Conservation (phyloP, 2,113 vertebrate species). For the Dissostichus mawsoni region DNA sequence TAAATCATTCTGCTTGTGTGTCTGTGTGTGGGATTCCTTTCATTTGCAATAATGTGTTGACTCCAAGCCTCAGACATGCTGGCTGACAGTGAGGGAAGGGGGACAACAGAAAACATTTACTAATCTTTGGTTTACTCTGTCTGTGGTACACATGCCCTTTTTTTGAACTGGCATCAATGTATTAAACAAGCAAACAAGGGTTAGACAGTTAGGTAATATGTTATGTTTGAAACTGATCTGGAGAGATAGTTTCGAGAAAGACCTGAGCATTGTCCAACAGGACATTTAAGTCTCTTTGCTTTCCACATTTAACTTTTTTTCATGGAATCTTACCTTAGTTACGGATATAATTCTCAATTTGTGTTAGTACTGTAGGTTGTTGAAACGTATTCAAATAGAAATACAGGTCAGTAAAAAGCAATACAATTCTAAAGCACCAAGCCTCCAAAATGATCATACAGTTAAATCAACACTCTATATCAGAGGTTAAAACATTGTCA, state of each 20-base stretch:
- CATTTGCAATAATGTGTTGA: conserved; percentile 59
- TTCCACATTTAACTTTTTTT: not conserved
- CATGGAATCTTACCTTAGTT: not conserved
- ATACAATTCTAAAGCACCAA: no score
- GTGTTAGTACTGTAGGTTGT: not conserved
- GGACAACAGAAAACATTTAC: conserved; percentile 30
- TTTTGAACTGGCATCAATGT: conserved; percentile 33
- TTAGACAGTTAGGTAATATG: conserved; percentile 44
- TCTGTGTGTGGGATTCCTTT: conserved; percentile 42
- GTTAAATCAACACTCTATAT: no score
- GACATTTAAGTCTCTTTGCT: conserved; percentile 1
- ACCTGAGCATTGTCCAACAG: conserved; percentile 6
- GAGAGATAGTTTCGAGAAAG: conserved; percentile 27
- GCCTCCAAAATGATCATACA: no score
- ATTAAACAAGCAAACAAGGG: conserved; percentile 46
- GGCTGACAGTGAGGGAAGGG: conserved; percentile 31
- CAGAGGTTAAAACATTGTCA: not conserved
- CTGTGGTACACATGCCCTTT: conserved; percentile 25
- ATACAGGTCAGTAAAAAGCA: no score
- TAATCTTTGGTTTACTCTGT: conserved; percentile 28
- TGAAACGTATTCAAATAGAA: no score
- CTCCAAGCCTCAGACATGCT: conserved; percentile 37
- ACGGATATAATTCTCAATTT: not conserved
- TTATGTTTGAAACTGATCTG: conserved; percentile 45
- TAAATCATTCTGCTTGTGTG: conserved; percentile 26